Evolutionary conservation across 2,113 vertebrate species (phyloP).

Genomic region (Drymodes brunneopygia): DNA sequence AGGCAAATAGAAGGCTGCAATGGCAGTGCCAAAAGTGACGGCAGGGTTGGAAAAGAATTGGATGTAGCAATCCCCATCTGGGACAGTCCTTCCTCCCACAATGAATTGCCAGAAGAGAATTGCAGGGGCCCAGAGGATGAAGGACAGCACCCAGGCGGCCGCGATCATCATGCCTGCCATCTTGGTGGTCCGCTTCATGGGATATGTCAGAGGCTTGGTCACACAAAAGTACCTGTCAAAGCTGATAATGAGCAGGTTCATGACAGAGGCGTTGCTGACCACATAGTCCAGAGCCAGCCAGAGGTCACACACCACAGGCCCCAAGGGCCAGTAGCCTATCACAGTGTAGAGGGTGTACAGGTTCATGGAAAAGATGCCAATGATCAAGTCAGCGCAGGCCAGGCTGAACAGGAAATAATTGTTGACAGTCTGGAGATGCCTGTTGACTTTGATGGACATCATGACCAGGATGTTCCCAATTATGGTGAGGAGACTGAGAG

Average conservation of each 20-base stretch:
- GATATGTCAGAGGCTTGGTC: conserved; percentile 96
- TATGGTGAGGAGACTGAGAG: conserved; percentile 94
- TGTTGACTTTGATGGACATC: conserved; percentile 98
- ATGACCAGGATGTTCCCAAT: conserved; percentile 98
- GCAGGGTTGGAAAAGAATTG: conserved; percentile 97
- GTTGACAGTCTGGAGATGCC: conserved; percentile 97
- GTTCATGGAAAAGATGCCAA: conserved; percentile 98
- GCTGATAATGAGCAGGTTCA: conserved; percentile 99
- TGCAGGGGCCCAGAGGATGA: conserved; percentile 96
- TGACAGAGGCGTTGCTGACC: conserved; percentile 96
- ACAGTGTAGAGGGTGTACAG: conserved; percentile 98
- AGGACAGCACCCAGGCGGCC: conserved; percentile 96
- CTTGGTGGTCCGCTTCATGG: conserved; percentile 94
- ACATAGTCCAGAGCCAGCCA: conserved; percentile 97
- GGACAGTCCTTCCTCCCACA: conserved; percentile 92
- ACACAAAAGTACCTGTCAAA: conserved; percentile 99
- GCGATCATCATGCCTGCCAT: conserved; percentile 99
- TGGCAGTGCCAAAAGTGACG: conserved; percentile 96
- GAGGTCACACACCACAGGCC: conserved; percentile 95
- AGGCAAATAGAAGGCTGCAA: conserved; percentile 95
- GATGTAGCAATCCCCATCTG: conserved; percentile 92
- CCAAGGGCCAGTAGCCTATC: conserved; percentile 97
- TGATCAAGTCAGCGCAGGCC: conserved; percentile 97
- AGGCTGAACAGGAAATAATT: conserved; percentile 99
- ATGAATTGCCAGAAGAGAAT: conserved; percentile 99